phyloP scores from a whole-genome alignment of 1,140 invertebrate genomes.

The Aporrectodea caliginosa region DNA sequence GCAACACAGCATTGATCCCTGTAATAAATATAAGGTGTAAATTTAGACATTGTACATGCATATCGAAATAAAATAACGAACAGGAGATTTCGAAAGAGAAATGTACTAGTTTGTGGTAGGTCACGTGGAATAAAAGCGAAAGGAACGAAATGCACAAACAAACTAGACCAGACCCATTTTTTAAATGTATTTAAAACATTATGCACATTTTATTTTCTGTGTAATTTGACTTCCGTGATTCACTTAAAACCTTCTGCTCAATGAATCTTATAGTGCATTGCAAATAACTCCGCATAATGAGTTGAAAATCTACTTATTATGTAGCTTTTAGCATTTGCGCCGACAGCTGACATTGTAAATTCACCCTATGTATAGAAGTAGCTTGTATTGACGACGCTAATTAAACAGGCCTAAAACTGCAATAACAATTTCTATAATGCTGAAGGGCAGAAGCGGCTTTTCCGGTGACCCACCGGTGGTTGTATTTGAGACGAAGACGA shows the following conservation, averaged over 20 bases:
- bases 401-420: not conserved
- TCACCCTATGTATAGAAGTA: too few species aligned
- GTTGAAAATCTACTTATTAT: not conserved
- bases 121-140: not conserved
- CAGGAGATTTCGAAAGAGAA: too few species aligned
- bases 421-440: not conserved
- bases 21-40: not conserved
- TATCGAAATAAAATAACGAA: too few species aligned
- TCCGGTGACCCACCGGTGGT: slow-evolving; percentile 7
- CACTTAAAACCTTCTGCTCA: too few species aligned
- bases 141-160: too few species aligned
- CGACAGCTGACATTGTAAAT: too few species aligned
- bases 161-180: too few species aligned
- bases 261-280: not conserved
- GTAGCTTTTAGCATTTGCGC: not conserved
- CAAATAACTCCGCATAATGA: not conserved
- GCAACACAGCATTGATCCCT: not conserved
- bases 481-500: slow-evolving; percentile 18
- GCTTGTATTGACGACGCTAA: not conserved
- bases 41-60: too few species aligned
- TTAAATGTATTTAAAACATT: too few species aligned
- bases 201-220: too few species aligned
- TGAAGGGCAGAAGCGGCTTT: not conserved
- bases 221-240: too few species aligned
- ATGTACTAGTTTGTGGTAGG: not conserved